Conservation (phyloP, 2,113 vertebrate genomes). For the Rissa tridactyla region DNA sequence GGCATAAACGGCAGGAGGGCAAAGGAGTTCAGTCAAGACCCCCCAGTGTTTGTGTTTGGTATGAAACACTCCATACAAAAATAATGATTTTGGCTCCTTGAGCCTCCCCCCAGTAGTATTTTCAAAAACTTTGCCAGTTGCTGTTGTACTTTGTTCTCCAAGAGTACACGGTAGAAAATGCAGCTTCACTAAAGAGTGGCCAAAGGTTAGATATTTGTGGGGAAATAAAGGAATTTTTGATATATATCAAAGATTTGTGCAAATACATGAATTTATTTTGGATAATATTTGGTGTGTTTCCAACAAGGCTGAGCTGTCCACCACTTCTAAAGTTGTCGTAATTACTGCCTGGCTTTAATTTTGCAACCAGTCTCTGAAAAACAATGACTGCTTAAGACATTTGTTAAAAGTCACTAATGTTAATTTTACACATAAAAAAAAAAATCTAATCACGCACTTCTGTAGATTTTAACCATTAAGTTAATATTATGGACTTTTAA, state of each 20-base stretch:
- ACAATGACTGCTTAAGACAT: background rate
- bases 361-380: constrained; percentile 27
- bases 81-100: constrained; percentile 71
- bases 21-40: constrained; percentile 58
- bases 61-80: constrained; percentile 67
- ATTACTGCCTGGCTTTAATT: background rate
- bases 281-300: background rate
- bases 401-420: constrained; percentile 47
- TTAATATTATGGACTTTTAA: constrained; percentile 67
- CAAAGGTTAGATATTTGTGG: constrained; percentile 29
- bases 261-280: background rate
- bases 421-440: constrained; percentile 42
- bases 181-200: constrained; percentile 26
- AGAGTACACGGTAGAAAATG: constrained; percentile 31
- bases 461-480: constrained; percentile 47
- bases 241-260: background rate
- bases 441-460: constrained; percentile 28
- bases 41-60: constrained; percentile 66
- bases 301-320: background rate
- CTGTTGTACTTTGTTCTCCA: constrained; percentile 57
- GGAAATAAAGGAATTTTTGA: background rate
- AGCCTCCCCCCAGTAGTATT: constrained; percentile 29
- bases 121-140: constrained; percentile 59
- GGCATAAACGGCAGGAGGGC: constrained; percentile 54
- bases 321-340: background rate